Base-by-base conservation (phyloP, 2,113 vertebrate genomes). In the Chaenogobius annularis region DNA sequence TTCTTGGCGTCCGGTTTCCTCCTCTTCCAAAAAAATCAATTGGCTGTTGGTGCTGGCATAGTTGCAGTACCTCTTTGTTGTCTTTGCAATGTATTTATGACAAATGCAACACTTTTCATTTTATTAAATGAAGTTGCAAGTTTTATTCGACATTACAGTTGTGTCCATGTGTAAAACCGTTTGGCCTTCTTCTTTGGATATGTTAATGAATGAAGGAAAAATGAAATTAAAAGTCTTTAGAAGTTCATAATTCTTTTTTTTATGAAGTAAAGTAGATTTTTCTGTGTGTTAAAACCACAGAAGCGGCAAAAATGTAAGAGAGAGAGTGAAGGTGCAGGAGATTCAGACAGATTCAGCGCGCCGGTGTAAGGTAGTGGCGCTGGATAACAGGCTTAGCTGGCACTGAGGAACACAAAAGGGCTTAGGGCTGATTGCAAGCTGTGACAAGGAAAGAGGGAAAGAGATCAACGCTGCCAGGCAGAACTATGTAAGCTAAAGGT, bases 381-480 rank as follows among this genome's bases (percentile, higher is more conserved):
- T 77, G 82, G 79, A 90, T 91, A 90, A 87, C 81, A 85, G 78
- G 88, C 86, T 92, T 84, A 90, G 81, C 77, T 85, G 77, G 70
- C 64, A 82, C 85, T 75, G 73, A 83, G 84, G 83, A 90, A 88
- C 83, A 89, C 83, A 86, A 85, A 84, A 71, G 77, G 81, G 85
- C 83, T 90, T 84, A 81, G 37, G 69, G 78, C 81, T 83, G 87
- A 90, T 87, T 87, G 85, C 63, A 74, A 72, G 72, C 75, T 87
- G 85, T 87, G 86, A 89, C 88, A 89, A 89, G 83, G 72, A 83
- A 85, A 83, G 66, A 67, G 73, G 66, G 67, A 63, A 77, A 86
- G 83, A 86, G 88, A 88, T 89, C 88, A 90, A 84, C 66, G 73
- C 80, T 82, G 81, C 72, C 68, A 87, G 73, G 79, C 82, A 81